These are phyloP conservation scores for Cyaniris semiargus DNA, from an alignment of 2,888 invertebrate genomes.

Conservation along the genomic window DNA sequence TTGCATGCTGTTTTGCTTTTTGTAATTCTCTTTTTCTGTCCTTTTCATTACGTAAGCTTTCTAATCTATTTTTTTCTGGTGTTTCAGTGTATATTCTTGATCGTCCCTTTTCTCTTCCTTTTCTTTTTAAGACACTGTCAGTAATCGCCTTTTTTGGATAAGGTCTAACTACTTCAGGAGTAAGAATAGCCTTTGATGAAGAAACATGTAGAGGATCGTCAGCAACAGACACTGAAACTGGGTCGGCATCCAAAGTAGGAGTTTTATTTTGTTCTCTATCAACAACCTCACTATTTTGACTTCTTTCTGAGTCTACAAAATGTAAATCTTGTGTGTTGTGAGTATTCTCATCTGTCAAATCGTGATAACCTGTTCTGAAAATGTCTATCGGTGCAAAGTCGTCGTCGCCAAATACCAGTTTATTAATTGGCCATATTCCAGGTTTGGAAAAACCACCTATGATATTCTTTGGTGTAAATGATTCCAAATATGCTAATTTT, in stretches of 20 bases:
- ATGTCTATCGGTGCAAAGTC: slow-evolving; percentile 35
- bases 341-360: no score
- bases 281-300: slow-evolving; percentile 30
- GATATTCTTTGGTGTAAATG: slow-evolving; percentile 51
- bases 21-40: slow-evolving; percentile 40
- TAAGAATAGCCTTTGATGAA: no score
- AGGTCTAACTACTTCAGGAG: no score
- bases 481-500: slow-evolving; percentile 46
- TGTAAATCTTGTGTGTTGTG: slow-evolving; percentile 38
- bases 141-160: no score
- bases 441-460: slow-evolving; percentile 49
- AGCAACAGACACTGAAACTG: slow-evolving; percentile 37
- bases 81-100: slow-evolving; percentile 42
- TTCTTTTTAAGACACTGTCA: slow-evolving; percentile 35
- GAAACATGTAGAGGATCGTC: slow-evolving; percentile 36
- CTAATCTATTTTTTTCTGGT: slow-evolving; percentile 43
- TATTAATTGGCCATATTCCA: slow-evolving; percentile 43
- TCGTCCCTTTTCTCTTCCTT: slow-evolving; percentile 40
- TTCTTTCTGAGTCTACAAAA: slow-evolving; percentile 40
- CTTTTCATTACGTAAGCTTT: slow-evolving; percentile 40
- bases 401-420: slow-evolving; percentile 40
- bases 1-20: slow-evolving; percentile 40
- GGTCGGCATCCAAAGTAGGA: slow-evolving; percentile 39
- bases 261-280: slow-evolving; percentile 41
- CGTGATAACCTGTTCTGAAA: no score